Conservation (phyloP, 2,113 vertebrate genomes). For the Syrmaticus mikado region DNA sequence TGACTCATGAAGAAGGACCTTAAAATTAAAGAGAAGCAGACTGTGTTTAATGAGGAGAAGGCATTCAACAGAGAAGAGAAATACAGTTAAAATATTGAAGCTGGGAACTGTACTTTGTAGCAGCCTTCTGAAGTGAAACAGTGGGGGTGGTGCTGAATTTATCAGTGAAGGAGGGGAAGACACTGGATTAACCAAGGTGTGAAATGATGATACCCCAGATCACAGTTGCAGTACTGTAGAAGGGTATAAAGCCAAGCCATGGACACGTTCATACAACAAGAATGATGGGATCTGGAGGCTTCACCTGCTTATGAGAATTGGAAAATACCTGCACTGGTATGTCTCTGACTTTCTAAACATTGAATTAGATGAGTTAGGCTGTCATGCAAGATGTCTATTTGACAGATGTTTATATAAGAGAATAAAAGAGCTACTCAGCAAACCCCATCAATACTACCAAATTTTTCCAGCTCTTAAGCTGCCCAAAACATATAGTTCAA, state of each 20-base stretch:
- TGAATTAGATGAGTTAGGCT: not conserved
- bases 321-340: not conserved
- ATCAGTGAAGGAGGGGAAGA: not conserved
- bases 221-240: not conserved
- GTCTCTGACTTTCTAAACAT: not conserved
- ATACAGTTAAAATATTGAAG: not conserved
- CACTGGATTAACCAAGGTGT: not conserved
- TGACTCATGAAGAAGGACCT: not conserved
- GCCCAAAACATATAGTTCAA: not conserved
- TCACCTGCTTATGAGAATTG: not conserved
- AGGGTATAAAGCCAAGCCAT: not conserved
- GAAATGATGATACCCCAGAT: not conserved
- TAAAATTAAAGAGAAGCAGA: not conserved
- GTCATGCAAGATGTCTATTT: not conserved
- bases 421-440: not conserved
- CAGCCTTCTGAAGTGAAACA: not conserved
- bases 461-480: not conserved
- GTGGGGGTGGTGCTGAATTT: not conserved
- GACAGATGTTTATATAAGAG: not conserved
- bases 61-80: not conserved
- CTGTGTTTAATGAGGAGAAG: not conserved
- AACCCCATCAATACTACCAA: not conserved
- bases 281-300: not conserved
- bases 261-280: not conserved
- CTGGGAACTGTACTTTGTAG: not conserved